Evolutionary conservation across 1,140 invertebrate species (phyloP).

Genomic region (Drosophila parabipectinata): DNA sequence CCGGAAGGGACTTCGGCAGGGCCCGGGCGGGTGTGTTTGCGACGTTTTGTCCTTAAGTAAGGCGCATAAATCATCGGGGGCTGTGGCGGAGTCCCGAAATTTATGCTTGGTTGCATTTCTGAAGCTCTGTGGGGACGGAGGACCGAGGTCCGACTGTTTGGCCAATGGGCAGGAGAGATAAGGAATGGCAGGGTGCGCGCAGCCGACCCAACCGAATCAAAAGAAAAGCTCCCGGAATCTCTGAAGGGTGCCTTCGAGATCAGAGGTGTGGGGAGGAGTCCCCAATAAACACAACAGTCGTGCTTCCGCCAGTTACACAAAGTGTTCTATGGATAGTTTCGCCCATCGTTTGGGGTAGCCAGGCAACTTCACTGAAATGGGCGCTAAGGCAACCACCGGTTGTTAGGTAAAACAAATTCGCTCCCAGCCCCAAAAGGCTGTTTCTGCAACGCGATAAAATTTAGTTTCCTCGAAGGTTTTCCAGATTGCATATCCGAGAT

Average conservation of each 20-base stretch:
- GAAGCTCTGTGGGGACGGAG: conserved; percentile 25
- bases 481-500: background rate
- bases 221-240: conserved; percentile 19
- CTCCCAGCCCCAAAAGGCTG: conserved; percentile 1
- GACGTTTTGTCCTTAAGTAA: conserved; percentile 69
- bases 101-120: conserved; percentile 75
- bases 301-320: conserved; percentile 19
- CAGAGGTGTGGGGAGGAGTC: background rate
- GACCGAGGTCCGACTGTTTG: conserved; percentile 39
- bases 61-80: conserved; percentile 69
- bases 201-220: conserved; percentile 4
- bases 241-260: background rate
- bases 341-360: conserved; percentile 35
- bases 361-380: conserved; percentile 29
- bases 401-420: conserved; percentile 47
- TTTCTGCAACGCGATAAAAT: conserved; percentile 22
- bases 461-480: background rate
- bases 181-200: conserved; percentile 16
- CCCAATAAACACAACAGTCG: conserved; percentile 32
- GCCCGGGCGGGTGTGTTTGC: conserved; percentile 20
- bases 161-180: conserved; percentile 64
- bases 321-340: conserved; percentile 45
- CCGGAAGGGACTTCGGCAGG: background rate
- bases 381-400: conserved; percentile 61
- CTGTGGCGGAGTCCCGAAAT: conserved; percentile 49